Evolutionary conservation across 2,113 vertebrate species (phyloP).

Genomic region (Pedetes capensis): DNA sequence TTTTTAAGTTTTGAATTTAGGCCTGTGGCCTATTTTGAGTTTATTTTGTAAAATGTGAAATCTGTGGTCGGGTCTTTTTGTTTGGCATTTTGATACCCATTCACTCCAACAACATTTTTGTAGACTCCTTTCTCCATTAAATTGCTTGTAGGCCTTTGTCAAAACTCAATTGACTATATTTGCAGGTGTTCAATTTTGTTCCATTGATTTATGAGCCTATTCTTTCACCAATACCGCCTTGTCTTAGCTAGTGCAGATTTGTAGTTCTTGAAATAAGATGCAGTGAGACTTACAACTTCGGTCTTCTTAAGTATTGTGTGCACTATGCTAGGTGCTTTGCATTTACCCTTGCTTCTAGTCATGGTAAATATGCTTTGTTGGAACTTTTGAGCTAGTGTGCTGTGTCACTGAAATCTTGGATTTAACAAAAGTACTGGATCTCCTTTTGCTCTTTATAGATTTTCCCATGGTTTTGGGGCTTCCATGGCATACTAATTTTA

Average conservation of each 20-base stretch:
- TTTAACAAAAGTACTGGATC: too few relatives aligned
- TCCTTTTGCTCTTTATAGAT: too few relatives aligned
- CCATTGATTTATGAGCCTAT: background rate
- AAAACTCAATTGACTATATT: background rate
- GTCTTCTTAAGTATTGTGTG: background rate
- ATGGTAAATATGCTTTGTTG: too few relatives aligned
- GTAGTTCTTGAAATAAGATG: background rate
- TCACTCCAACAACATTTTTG: background rate
- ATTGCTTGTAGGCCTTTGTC: background rate
- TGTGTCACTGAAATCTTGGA: too few relatives aligned
- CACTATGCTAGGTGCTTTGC: background rate
- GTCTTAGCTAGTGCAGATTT: background rate
- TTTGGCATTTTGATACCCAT: background rate
- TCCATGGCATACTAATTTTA: background rate
- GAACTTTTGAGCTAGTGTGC: too few relatives aligned
- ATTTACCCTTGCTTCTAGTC: too few relatives aligned
- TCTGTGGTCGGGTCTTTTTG: background rate
- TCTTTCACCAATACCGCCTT: background rate
- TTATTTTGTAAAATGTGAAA: background rate
- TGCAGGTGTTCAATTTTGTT: background rate
- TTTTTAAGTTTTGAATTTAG: background rate
- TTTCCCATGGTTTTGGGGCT: too few relatives aligned
- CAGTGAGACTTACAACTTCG: background rate
- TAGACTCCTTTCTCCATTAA: background rate
- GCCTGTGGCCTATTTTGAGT: background rate